Percentiles rank a stretch among this genome's conserved stretches.
phyloP scores from a whole-genome alignment of 2,113 vertebrate genomes.

The Ovis aries region ARS-UI_Ramb_v3.0 NC_056059.1:99233501-99234000 shows the following conservation, averaged over 20 bases:
- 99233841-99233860: slow-evolving; percentile 68
- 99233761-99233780: slow-evolving; percentile 59
- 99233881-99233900: slow-evolving; percentile 55
- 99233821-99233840: slow-evolving; percentile 73
- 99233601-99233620: background rate
- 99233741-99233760: slow-evolving; percentile 51
- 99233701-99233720: background rate
- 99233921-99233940: slow-evolving; percentile 58
- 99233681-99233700: background rate
- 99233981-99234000: background rate
- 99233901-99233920: slow-evolving; percentile 66
- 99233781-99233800: slow-evolving; percentile 41
- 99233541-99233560: background rate
- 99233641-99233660: background rate
- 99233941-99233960: background rate
- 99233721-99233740: slow-evolving; percentile 23
- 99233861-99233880: slow-evolving; percentile 59
- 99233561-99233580: background rate
- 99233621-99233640: background rate
- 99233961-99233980: background rate
- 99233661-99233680: background rate
- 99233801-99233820: slow-evolving; percentile 67
- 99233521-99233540: background rate
- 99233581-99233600: background rate
- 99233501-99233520: background rate